Percentiles rank a stretch among this genome's conserved stretches.
phyloP scores from a whole-genome alignment of 1,140 invertebrate genomes.

The Drosophila cardini region DNA sequence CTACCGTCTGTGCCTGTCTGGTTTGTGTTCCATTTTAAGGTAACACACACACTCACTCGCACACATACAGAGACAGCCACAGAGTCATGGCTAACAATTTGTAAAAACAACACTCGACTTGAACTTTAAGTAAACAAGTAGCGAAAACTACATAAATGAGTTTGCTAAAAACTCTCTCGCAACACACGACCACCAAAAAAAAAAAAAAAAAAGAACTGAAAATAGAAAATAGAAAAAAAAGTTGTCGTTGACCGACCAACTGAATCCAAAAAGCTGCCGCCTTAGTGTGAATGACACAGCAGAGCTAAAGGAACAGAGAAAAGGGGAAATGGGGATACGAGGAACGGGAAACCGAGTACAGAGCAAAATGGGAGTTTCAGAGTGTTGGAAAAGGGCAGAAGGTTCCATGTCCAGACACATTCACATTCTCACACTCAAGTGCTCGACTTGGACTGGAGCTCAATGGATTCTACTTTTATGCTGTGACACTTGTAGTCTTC shows the following conservation, averaged over 20 bases:
- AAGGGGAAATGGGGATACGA: not conserved
- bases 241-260: constrained; percentile 44
- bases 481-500: constrained; percentile 72
- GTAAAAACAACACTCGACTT: constrained; percentile 83
- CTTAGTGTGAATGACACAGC: constrained; percentile 75
- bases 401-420: constrained; percentile 60
- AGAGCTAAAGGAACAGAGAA: constrained; percentile 16
- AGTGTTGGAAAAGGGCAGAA: constrained; percentile 43
- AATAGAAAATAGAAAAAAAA: constrained; percentile 54
- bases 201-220: too few relatives aligned
- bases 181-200: constrained; percentile 26
- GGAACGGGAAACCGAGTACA: not conserved
- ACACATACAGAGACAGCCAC: constrained; percentile 21
- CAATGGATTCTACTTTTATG: constrained; percentile 71
- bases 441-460: constrained; percentile 20
- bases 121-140: constrained; percentile 81
- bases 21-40: constrained; percentile 56
- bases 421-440: constrained; percentile 73
- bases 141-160: constrained; percentile 80
- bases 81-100: constrained; percentile 70
- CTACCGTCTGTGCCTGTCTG: constrained; percentile 30
- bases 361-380: not conserved
- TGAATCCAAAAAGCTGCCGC: constrained; percentile 39
- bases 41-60: constrained; percentile 25
- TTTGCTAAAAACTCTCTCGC: constrained; percentile 75